Evolutionary conservation across 2,113 vertebrate genomes (phyloP).

Genomic region (Edolisoma coerulescens): DNA sequence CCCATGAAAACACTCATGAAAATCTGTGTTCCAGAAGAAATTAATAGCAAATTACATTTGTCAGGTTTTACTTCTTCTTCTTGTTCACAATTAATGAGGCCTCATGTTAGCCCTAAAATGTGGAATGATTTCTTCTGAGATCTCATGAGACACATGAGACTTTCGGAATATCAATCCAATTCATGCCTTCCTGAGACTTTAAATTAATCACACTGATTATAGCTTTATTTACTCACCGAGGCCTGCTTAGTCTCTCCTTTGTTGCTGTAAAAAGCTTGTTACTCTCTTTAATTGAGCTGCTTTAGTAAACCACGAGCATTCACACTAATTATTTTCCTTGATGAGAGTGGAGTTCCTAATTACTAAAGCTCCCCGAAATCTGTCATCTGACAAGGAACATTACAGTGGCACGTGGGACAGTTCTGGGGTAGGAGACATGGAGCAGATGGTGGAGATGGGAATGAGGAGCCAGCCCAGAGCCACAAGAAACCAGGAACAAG

Average conservation of each 20-base stretch:
- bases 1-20: neutral
- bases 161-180: constrained; percentile 62
- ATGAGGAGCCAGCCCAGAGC: neutral
- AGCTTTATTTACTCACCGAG: constrained; percentile 77
- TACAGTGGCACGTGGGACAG: neutral
- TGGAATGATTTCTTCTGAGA: constrained; percentile 17
- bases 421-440: neutral
- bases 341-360: constrained; percentile 73
- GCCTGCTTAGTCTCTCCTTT: constrained; percentile 67
- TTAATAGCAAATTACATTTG: neutral
- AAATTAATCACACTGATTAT: constrained; percentile 77
- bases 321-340: constrained; percentile 73
- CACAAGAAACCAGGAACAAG: neutral
- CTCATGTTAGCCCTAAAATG: neutral
- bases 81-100: constrained; percentile 41
- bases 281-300: constrained; percentile 72
- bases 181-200: constrained; percentile 63
- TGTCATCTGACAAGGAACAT: constrained; percentile 22
- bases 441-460: neutral
- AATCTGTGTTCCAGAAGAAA: neutral
- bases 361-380: constrained; percentile 62
- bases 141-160: constrained; percentile 44
- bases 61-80: neutral
- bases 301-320: constrained; percentile 69
- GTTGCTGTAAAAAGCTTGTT: constrained; percentile 73